Evolutionary conservation across 2,797 vertebrate species (phyloP).

Genomic region (Pteropus rufus): DNA sequence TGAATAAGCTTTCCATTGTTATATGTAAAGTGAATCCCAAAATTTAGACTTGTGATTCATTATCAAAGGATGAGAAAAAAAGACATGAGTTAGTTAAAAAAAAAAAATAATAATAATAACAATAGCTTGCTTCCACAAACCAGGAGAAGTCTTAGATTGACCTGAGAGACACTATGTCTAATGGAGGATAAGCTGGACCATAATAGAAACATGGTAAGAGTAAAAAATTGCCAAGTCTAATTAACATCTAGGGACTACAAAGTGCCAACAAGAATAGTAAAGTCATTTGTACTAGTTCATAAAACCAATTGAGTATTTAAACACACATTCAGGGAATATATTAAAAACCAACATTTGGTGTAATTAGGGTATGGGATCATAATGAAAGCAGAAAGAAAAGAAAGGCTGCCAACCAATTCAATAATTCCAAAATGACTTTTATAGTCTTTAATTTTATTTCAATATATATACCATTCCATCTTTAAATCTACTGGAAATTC

Average conservation of each 20-base stretch:
- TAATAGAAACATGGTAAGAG: neutral
- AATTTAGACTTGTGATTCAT: neutral
- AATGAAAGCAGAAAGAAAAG: neutral
- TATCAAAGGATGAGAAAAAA: neutral
- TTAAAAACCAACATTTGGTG: neutral
- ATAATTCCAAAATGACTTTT: neutral
- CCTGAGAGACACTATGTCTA: neutral
- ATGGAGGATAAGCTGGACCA: neutral
- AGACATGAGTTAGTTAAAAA: neutral
- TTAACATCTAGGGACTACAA: neutral
- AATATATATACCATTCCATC: neutral
- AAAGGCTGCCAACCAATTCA: neutral
- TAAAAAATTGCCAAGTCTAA: neutral
- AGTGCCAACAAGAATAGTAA: neutral
- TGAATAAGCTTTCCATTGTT: neutral
- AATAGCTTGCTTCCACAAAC: neutral
- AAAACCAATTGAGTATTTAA: conserved; percentile 13
- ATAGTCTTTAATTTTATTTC: neutral
- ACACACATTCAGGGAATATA: neutral
- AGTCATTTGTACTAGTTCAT: conserved; percentile 6
- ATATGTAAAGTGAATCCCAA: neutral
- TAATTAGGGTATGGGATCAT: neutral
- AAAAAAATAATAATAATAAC: neutral
- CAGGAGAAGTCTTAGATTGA: neutral
- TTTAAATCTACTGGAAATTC: neutral